Conservation (phyloP, 2,113 vertebrate species). For the Camelus dromedarius region DNA sequence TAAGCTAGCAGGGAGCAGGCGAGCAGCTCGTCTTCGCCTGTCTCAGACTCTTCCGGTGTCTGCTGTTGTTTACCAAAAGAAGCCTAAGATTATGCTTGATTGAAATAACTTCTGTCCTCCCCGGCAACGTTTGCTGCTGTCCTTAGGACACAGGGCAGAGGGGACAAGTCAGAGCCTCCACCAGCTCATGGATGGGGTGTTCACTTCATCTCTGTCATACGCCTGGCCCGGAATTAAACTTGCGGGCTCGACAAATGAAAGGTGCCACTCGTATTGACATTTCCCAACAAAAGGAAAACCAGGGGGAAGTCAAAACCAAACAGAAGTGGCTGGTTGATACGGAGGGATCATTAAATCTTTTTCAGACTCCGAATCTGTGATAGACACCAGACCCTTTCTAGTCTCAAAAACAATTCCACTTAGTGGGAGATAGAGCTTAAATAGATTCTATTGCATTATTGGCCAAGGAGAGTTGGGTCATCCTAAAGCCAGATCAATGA, state of each 20-base stretch:
- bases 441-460: background rate
- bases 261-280: background rate
- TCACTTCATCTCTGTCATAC: background rate
- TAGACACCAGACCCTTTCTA: background rate
- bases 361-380: background rate
- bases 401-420: background rate
- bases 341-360: background rate
- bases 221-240: background rate
- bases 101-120: background rate
- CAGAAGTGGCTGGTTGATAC: background rate
- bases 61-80: background rate
- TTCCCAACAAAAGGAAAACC: background rate
- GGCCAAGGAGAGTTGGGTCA: background rate
- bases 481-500: background rate
- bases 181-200: background rate
- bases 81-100: background rate
- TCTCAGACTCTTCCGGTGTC: background rate
- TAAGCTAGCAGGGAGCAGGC: background rate
- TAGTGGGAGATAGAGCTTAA: background rate
- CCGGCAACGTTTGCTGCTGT: background rate
- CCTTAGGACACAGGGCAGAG: background rate
- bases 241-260: background rate
- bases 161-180: background rate
- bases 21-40: background rate
- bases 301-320: conserved; percentile 20